Evolutionary conservation across 1,140 invertebrate genomes (phyloP).

Genomic region (Centruroides sculpturatus): DNA sequence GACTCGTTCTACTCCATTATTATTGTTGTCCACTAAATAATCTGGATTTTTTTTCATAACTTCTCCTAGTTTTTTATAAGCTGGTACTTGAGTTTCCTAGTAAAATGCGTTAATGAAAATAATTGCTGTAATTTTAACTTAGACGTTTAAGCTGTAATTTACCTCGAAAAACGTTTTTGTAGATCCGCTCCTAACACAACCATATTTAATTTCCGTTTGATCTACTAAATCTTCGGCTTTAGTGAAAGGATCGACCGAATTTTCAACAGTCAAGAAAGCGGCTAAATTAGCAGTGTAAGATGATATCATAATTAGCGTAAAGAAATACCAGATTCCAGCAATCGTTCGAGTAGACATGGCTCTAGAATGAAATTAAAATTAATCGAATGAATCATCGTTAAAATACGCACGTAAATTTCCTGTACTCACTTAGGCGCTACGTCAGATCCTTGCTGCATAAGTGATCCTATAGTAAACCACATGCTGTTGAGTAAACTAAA

Average conservation of each 20-base stretch:
- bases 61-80: conserved; percentile 20
- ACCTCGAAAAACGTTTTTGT: conserved; percentile 85
- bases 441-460: conserved; percentile 88
- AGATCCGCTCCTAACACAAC: conserved; percentile 76
- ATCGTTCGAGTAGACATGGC: conserved; percentile 32
- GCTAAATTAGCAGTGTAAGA: conserved; percentile 73
- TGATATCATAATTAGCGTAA: conserved; percentile 42
- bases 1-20: conserved; percentile 70
- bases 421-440: conserved; percentile 34
- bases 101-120: neutral
- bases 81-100: conserved; percentile 27
- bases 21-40: conserved; percentile 61
- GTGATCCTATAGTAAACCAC: conserved; percentile 73
- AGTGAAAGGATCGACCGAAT: conserved; percentile 70
- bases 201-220: conserved; percentile 87
- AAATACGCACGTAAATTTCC: neutral
- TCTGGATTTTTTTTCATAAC: conserved; percentile 40
- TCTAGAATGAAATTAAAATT: conserved; percentile 12
- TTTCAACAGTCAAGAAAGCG: conserved; percentile 77
- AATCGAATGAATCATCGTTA: neutral
- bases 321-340: conserved; percentile 40
- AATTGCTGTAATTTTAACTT: no score
- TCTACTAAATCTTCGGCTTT: conserved; percentile 75
- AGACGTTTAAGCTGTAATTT: conserved; percentile 18
- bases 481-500: conserved; percentile 51